These are phyloP conservation scores for Fulmarus glacialis DNA, from an alignment of 2,113 vertebrate species.

Conservation along the genomic window DNA sequence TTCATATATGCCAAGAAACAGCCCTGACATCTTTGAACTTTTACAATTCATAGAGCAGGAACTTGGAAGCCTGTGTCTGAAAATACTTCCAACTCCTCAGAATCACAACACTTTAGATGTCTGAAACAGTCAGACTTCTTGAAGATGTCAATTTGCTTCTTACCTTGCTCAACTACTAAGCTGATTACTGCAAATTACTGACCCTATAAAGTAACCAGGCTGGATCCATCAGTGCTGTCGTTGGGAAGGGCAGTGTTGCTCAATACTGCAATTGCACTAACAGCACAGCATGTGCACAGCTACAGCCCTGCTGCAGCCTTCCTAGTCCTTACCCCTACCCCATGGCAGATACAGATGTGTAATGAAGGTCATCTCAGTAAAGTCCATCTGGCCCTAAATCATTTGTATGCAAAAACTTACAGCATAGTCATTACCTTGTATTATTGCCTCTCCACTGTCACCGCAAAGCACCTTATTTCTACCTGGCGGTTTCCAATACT, in stretches of 20 bases:
- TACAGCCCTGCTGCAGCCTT: neutral
- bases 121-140: neutral
- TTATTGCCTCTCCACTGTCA: neutral
- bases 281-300: neutral
- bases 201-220: neutral
- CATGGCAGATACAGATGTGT: neutral
- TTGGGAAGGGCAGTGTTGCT: neutral
- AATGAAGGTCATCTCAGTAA: neutral
- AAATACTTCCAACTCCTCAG: neutral
- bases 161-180: neutral
- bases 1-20: neutral
- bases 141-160: neutral
- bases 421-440: neutral
- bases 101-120: neutral
- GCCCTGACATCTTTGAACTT: neutral
- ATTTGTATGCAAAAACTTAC: neutral
- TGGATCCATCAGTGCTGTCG: neutral
- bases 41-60: neutral
- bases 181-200: constrained; percentile 1
- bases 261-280: neutral
- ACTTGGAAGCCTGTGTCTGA: neutral
- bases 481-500: neutral
- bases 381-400: neutral
- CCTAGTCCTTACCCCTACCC: neutral
- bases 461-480: neutral